Evolutionary conservation across 2,797 vertebrate species (phyloP).

Genomic region (Lepilemur ruficaudatus): DNA sequence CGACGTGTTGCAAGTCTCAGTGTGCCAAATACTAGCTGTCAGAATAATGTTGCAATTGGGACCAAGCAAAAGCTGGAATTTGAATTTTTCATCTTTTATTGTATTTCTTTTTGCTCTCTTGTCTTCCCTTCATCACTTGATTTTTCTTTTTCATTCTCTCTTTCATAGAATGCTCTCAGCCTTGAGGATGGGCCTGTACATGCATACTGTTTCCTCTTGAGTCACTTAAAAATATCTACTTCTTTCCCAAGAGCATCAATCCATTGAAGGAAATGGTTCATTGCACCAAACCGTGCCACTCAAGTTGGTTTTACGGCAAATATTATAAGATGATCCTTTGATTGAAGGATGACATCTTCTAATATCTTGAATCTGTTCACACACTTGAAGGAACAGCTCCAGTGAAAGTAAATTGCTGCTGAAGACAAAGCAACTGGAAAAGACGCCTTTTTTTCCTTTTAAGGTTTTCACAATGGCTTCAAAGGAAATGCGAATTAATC

Average conservation of each 20-base stretch:
- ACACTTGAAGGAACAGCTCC: neutral
- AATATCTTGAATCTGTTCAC: neutral
- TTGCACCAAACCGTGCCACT: neutral
- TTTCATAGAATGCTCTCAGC: neutral
- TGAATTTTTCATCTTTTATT: neutral
- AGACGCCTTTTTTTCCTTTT: neutral
- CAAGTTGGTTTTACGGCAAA: neutral
- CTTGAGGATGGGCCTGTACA: neutral
- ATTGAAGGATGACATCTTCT: conserved; percentile 1
- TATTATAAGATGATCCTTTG: neutral
- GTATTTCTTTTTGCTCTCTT: neutral
- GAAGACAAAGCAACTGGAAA: conserved; percentile 47
- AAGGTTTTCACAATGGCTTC: conserved; percentile 52
- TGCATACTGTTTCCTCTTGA: neutral
- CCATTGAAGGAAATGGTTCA: conserved; percentile 1
- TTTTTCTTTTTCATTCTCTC: neutral
- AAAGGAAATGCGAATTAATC: conserved; percentile 38
- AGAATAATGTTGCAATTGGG: neutral
- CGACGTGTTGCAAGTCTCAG: neutral
- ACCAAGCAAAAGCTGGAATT: neutral
- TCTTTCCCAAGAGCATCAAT: neutral
- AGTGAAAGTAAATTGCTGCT: neutral
- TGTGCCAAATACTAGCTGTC: neutral
- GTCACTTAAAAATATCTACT: conserved; percentile 57
- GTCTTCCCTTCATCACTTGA: neutral